Evolutionary conservation across 2,888 invertebrate species (phyloP).

Genomic region (Gastracanthus pulcherrimus): DNA sequence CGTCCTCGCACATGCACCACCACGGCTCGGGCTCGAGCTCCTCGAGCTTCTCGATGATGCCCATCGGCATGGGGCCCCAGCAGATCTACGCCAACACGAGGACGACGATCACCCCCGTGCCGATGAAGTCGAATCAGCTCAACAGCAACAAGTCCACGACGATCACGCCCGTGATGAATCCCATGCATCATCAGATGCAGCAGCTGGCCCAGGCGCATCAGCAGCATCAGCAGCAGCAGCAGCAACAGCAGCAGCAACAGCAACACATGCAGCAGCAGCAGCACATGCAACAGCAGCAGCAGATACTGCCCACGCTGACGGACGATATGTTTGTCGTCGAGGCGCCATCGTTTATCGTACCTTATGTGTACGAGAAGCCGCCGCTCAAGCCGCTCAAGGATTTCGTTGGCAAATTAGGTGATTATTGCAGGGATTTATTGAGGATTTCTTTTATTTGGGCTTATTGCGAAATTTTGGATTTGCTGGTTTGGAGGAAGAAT

Average conservation of each 20-base stretch:
- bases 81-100: constrained; percentile 79
- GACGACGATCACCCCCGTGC: constrained; percentile 80
- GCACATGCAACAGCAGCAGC: constrained; percentile 77
- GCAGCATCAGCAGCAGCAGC: constrained; percentile 68
- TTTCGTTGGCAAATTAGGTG: constrained; percentile 81
- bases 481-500: no score
- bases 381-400: constrained; percentile 88
- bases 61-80: constrained; percentile 76
- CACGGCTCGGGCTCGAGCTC: constrained; percentile 72
- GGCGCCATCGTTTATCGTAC: constrained; percentile 95
- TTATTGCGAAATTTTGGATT: no score
- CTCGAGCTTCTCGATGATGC: constrained; percentile 77
- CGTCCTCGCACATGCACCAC: constrained; percentile 50
- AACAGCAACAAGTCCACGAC: constrained; percentile 67
- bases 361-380: constrained; percentile 95
- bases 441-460: no score
- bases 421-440: no score
- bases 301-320: constrained; percentile 89
- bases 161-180: constrained; percentile 63
- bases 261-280: constrained; percentile 28
- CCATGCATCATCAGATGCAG: constrained; percentile 49
- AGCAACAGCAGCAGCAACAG: constrained; percentile 27
- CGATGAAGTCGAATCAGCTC: constrained; percentile 72
- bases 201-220: constrained; percentile 63
- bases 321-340: constrained; percentile 96